Conservation (phyloP, 1,140 invertebrate genomes). For the Berghia stephanieae region DNA sequence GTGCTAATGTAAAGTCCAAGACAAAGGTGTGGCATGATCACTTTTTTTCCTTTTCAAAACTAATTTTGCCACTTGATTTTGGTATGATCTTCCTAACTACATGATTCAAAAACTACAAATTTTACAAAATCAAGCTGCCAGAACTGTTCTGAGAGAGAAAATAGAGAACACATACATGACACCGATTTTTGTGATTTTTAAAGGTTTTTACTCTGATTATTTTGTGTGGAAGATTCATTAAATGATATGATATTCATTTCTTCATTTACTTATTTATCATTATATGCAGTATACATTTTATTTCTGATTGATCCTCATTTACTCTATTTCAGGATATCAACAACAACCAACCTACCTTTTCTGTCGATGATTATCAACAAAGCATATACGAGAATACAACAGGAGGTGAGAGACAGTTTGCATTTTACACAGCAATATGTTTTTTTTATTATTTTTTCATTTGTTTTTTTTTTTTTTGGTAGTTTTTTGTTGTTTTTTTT, state of each 20-base stretch:
- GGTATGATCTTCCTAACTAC: no score
- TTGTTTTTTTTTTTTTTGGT: not conserved
- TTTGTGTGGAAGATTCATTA: not conserved
- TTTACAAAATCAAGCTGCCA: no score
- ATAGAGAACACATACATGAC: not conserved
- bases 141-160: no score
- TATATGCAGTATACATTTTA: slow-evolving; percentile 6
- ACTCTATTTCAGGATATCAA: slow-evolving; percentile 49
- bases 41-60: no score
- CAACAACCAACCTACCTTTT: slow-evolving; percentile 51
- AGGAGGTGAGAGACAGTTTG: slow-evolving; percentile 15
- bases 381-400: slow-evolving; percentile 44
- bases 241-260: not conserved
- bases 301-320: slow-evolving; percentile 5
- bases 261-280: not conserved
- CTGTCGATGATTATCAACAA: slow-evolving; percentile 28
- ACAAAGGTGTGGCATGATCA: no score
- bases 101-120: no score
- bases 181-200: not conserved
- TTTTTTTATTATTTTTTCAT: not conserved
- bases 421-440: not conserved
- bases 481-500: not conserved
- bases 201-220: not conserved
- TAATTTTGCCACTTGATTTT: no score
- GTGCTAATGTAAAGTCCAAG: no score